A percentile compares a stretch with the other conserved stretches of the same genome.
Evolutionary conservation across 2,888 invertebrate species (phyloP).

Genomic region (Macrosiphum euphorbiae): DNA sequence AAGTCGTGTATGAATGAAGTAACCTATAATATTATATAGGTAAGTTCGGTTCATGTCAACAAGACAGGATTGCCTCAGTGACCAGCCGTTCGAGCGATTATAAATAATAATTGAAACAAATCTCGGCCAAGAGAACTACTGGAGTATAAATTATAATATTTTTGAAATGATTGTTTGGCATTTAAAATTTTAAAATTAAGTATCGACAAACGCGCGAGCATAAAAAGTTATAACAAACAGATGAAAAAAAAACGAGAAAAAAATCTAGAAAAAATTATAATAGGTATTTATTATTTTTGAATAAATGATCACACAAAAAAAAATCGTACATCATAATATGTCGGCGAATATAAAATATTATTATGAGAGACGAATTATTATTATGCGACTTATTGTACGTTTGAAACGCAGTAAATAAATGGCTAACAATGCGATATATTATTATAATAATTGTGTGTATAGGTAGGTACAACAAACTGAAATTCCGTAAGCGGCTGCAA

Average conservation of each 20-base stretch:
- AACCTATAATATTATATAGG: no score
- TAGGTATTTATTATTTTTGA: background rate
- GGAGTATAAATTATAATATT: background rate
- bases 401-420: background rate
- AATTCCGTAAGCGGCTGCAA: background rate
- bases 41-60: background rate
- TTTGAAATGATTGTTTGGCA: background rate
- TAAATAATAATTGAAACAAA: background rate
- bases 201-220: background rate
- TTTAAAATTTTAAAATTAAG: background rate
- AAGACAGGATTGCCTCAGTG: background rate
- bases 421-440: no score
- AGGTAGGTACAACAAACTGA: background rate
- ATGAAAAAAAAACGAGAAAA: background rate
- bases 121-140: background rate
- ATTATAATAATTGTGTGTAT: background rate
- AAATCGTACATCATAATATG: background rate
- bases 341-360: background rate
- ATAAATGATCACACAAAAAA: background rate
- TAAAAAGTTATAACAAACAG: background rate
- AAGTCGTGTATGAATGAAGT: background rate
- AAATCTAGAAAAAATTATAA: background rate
- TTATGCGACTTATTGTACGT: background rate
- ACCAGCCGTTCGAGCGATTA: background rate
- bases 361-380: background rate